Evolutionary conservation across 2,797 vertebrate species (phyloP).

Genomic region (Peromyscus aztecus): DNA sequence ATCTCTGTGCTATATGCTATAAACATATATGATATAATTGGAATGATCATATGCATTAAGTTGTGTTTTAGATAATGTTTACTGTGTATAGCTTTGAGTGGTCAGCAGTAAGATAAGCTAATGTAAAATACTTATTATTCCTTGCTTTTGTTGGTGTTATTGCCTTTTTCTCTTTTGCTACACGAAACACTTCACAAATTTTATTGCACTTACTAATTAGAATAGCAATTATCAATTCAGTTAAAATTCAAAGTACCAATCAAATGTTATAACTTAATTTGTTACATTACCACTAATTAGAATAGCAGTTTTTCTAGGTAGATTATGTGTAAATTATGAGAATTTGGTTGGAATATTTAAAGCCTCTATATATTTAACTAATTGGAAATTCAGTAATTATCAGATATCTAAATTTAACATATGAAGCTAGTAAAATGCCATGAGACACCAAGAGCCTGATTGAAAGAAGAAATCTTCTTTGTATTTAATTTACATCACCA

Average conservation of each 20-base stretch:
- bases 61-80: background rate
- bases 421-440: conserved; percentile 76
- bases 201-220: conserved; percentile 84
- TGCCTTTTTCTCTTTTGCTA: conserved; percentile 57
- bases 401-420: conserved; percentile 82
- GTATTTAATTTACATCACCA: conserved; percentile 79
- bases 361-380: conserved; percentile 83
- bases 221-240: conserved; percentile 83
- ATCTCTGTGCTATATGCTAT: background rate
- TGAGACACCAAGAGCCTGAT: conserved; percentile 67
- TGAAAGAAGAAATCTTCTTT: conserved; percentile 75
- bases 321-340: conserved; percentile 86
- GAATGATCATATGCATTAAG: background rate
- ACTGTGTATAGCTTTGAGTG: background rate
- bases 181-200: conserved; percentile 58
- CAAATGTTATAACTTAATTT: conserved; percentile 88
- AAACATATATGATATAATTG: background rate
- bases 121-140: conserved; percentile 1
- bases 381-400: conserved; percentile 84
- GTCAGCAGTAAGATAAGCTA: background rate
- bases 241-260: conserved; percentile 86
- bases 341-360: conserved; percentile 80
- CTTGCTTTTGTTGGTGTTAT: conserved; percentile 58
- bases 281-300: conserved; percentile 86
- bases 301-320: conserved; percentile 86